Percentiles rank a stretch among this genome's conserved stretches.
Evolutionary conservation across 2,888 invertebrate species (phyloP).

Genomic region (Nymphalis c-album): DNA sequence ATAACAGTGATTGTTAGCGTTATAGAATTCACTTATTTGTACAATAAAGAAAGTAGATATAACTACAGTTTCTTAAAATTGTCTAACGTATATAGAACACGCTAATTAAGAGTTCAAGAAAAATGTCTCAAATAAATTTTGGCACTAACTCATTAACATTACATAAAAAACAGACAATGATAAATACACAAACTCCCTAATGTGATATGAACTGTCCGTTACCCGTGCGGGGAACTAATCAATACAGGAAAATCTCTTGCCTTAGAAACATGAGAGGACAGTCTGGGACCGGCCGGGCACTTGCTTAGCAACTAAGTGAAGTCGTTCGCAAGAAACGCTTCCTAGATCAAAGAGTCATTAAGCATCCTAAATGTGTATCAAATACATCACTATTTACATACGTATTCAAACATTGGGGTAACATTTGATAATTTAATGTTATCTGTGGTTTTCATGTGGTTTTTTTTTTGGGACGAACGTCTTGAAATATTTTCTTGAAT

Average conservation of each 20-base stretch:
- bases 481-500: too few relatives aligned
- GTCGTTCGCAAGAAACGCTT: not conserved
- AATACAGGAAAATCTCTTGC: slow-evolving; percentile 34
- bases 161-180: not conserved
- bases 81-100: not conserved
- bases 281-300: slow-evolving; percentile 17
- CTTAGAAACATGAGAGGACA: slow-evolving; percentile 28
- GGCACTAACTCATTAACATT: not conserved
- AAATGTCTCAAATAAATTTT: not conserved
- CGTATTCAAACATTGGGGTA: not conserved
- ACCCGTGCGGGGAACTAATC: slow-evolving; percentile 30
- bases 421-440: not conserved
- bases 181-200: slow-evolving; percentile 16
- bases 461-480: too few relatives aligned
- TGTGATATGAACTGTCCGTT: slow-evolving; percentile 24
- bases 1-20: too few relatives aligned
- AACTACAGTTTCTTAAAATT: too few relatives aligned
- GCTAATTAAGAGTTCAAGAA: not conserved
- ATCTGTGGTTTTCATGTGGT: too few relatives aligned
- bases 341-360: not conserved
- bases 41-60: too few relatives aligned
- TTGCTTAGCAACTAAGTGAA: slow-evolving; percentile 9
- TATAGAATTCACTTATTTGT: too few relatives aligned
- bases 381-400: not conserved
- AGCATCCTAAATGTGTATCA: not conserved